Percentiles rank a stretch among this genome's conserved stretches.
These are phyloP conservation scores for Scaptomyza pallida DNA, from an alignment of 1,140 invertebrate species.

Conservation along the genomic window DNA sequence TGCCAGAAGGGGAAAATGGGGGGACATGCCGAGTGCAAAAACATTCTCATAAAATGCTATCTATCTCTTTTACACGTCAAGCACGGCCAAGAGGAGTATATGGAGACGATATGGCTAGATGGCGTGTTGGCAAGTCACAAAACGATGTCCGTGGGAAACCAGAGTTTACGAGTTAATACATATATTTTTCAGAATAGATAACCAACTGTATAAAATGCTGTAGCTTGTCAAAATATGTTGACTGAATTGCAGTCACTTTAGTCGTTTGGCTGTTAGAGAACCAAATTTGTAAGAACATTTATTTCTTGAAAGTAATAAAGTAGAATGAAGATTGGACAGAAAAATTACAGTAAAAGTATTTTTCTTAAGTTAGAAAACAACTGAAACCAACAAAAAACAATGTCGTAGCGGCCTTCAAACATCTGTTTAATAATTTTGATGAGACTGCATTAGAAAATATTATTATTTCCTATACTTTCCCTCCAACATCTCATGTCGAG, in stretches of 20 bases:
- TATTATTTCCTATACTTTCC: not conserved
- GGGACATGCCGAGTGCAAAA: conserved; percentile 18
- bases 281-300: not conserved
- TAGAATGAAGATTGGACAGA: not conserved
- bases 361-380: not conserved
- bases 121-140: conserved; percentile 74
- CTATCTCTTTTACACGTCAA: conserved; percentile 74
- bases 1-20: conserved; percentile 7
- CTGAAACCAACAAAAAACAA: too few relatives aligned
- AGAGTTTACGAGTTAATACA: conserved; percentile 35
- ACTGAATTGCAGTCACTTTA: too few relatives aligned
- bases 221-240: not conserved
- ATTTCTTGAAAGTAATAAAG: not conserved
- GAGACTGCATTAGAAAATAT: not conserved
- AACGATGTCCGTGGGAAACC: conserved; percentile 27
- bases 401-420: too few relatives aligned
- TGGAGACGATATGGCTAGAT: conserved; percentile 57
- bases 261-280: not conserved
- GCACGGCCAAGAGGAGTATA: not conserved
- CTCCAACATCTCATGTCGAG: not conserved
- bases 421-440: not conserved
- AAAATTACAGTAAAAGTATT: too few relatives aligned
- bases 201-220: conserved; percentile 19
- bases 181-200: conserved; percentile 9
- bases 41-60: conserved; percentile 72